Base-by-base conservation (phyloP, 2,797 vertebrate species). In the Cygnus olor region DNA sequence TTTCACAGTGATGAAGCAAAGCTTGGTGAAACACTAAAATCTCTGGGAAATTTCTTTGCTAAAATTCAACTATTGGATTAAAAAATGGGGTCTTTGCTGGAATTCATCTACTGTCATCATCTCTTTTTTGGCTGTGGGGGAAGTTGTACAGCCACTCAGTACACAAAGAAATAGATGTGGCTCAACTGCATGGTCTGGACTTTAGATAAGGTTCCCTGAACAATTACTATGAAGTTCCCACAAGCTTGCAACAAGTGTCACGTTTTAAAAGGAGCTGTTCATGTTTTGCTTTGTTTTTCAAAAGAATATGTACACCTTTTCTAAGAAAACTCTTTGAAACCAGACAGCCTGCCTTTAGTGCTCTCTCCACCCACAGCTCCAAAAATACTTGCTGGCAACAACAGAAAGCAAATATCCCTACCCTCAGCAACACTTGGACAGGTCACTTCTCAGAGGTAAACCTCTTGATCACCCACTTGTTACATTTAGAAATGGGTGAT, bases 391-490 rank as follows among this genome's bases (percentile, higher is more conserved):
- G 19, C 54, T 83, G 79, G 49, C 49, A 94, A 53, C 38, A 42
- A 13, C 5, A 45, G 51, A 81, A 69, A 84, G 51, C 15, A 47
- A 79, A 91, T 7, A 32, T 51, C 54, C 42, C 47, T 47, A 11
- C 53, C 78, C 65, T 71, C 10, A 12, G 85, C 22, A 79, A 65
- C 76, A 76, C 57, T 56, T 79, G 49, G 53, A 88, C 3, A 88
- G 22, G 28, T 76, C 72, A 38, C 71, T 93, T 65, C 69, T 78
- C 40, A 38, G 80, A 85, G 49, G 40, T 53, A 92, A 96, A 91
- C 27, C 27, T 78, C 65, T 45, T 58, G 34, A 66, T 45, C 63
- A 64, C 3, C 51, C 47, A 45, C 66, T 47, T 64, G 47, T n/a
- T 80, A 76, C 40, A n/a, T 38, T 91, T 77, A 93, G 77, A 92